Conservation (phyloP, 2,797 vertebrate genomes). For the Ambastaia sidthimunki region DNA sequence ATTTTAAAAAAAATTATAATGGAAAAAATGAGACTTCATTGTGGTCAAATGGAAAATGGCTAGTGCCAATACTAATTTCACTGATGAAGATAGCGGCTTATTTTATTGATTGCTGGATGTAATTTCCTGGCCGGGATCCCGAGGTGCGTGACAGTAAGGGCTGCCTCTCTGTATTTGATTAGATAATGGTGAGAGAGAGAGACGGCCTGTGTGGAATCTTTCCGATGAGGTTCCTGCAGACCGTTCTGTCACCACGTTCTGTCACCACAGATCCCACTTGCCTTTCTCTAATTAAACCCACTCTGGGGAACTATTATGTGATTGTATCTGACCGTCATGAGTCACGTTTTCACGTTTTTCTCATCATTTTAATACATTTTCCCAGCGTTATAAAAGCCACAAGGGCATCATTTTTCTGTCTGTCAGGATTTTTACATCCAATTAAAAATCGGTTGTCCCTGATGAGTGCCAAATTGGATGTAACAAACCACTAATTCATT, state of each 20-base stretch:
- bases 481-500: constrained; percentile 26
- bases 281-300: constrained; percentile 58
- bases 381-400: background rate
- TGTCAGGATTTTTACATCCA: background rate
- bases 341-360: constrained; percentile 23
- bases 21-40: constrained; percentile 70
- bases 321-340: constrained; percentile 46
- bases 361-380: background rate
- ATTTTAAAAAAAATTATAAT: constrained; percentile 68
- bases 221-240: constrained; percentile 47
- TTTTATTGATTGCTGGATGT: constrained; percentile 73
- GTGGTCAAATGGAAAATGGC: constrained; percentile 74
- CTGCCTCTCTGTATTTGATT: constrained; percentile 59
- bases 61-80: constrained; percentile 78
- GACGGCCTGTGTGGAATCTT: background rate
- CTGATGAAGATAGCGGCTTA: constrained; percentile 73
- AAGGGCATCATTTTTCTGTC: background rate
- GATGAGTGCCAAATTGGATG: background rate
- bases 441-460: background rate
- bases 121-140: constrained; percentile 56
- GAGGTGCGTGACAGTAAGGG: constrained; percentile 41
- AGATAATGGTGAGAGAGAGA: constrained; percentile 43
- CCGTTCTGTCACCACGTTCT: constrained; percentile 6
- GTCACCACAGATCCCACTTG: constrained; percentile 45
- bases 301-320: constrained; percentile 52